phyloP scores from a whole-genome alignment of 2,888 invertebrate genomes.

The Cremastobaeus sp. region DNA sequence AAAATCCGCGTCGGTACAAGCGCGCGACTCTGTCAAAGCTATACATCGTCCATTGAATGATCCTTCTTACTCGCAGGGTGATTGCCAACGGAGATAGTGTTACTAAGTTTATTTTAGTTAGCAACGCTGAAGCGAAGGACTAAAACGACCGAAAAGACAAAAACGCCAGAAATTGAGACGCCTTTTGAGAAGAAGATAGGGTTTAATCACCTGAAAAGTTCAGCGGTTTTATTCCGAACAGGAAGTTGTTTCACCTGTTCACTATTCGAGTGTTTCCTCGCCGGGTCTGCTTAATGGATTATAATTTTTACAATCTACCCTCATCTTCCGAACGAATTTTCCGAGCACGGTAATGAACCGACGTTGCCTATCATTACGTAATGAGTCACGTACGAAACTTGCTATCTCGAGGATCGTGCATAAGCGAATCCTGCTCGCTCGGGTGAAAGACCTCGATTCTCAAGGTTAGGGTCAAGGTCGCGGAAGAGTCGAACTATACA shows the following conservation, averaged over 20 bases:
- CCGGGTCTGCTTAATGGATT: slow-evolving; percentile 52
- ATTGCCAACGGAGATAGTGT: slow-evolving; percentile 30
- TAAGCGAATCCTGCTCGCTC: slow-evolving; percentile 38
- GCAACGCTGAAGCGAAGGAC: slow-evolving; percentile 1
- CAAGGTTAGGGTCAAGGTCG: slow-evolving; percentile 61
- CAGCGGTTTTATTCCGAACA: no score
- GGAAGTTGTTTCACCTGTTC: no score
- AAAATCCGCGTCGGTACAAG: slow-evolving; percentile 43
- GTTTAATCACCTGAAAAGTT: no score
- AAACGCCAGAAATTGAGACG: slow-evolving; percentile 22
- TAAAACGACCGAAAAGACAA: no score
- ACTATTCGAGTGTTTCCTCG: no score
- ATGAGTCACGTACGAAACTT: slow-evolving; percentile 53
- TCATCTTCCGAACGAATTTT: slow-evolving; percentile 33
- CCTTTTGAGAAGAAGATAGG: no score
- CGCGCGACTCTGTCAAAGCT: slow-evolving; percentile 45
- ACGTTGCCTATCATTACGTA: slow-evolving; percentile 57
- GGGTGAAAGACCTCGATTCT: slow-evolving; percentile 55
- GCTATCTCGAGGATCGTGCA: slow-evolving; percentile 49
- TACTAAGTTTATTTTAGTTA: slow-evolving; percentile 31
- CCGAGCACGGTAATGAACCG: slow-evolving; percentile 48
- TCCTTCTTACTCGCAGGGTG: slow-evolving; percentile 25
- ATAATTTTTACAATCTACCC: slow-evolving; percentile 43
- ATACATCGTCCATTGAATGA: slow-evolving; percentile 40
- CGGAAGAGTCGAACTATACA: slow-evolving; percentile 46